Evolutionary conservation across 2,113 vertebrate species (phyloP), one percentile per base, ranked within the genome.

Genomic region (Butorides virescens): DNA sequence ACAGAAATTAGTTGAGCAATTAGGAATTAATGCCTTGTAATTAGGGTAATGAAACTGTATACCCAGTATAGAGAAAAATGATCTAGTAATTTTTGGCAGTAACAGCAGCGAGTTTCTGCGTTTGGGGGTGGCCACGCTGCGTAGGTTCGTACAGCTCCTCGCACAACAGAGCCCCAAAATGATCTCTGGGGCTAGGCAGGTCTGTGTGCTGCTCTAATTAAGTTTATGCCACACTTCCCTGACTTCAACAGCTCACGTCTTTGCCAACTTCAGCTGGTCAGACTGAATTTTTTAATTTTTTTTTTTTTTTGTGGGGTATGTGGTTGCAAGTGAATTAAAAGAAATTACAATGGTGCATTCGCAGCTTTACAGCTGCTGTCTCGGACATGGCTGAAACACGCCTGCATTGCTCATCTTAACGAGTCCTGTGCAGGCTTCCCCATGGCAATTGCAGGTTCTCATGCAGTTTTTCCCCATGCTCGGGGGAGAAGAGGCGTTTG

Each of bases 11-110:
- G 63, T 72, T 67, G 85, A 53, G 88, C 74, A 94, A 97, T 97
- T 97, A 93, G 44, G 47, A 97, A 83, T 93, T 94, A 53, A 83
- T 86, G 86, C 72, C 81, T 68, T 94, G 80, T 89, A 95, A 96
- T 95, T 94, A 93, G 18, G 50, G 44, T 74, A 83, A 87, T 91
- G 90, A 79, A 89, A 8, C 49, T 92, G n/a, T n/a, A 14, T 50
- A 19, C 20, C 47, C 39, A 32, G 67, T 6, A 47, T 32, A 39
- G 80, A 13, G 44, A 65, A 92, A 78, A 87, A 4, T 5, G 6
- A 8, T 25, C 5, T 13, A 0, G 25, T 15, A 2, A 5, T 22
- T 55, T 42, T 17, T 15, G 83, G 65, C 65, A 50, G n/a, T 1
- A 5, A 10, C 11, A 76, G 81, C 22, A 50, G 46, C 0, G 4